A percentile compares a stretch with the other conserved stretches of the same genome.
phyloP scores from a whole-genome alignment of 1,140 invertebrate species.

The Zelostemma sp. region DNA sequence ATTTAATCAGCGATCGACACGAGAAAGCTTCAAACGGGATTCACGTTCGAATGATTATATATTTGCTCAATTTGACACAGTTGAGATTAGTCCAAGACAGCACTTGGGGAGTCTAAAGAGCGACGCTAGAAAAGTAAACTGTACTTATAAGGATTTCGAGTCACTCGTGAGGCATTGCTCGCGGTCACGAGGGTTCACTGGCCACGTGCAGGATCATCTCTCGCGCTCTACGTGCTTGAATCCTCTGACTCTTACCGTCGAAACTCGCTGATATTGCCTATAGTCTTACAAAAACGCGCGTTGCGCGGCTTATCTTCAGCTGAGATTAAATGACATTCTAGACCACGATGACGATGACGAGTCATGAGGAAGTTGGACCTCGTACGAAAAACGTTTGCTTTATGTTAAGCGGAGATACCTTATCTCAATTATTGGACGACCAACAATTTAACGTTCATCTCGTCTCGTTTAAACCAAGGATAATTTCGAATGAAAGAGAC shows the following conservation, averaged over 20 bases:
- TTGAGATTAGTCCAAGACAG: slow-evolving; percentile 2
- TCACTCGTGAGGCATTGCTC: slow-evolving; percentile 35
- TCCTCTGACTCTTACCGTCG: slow-evolving; percentile 25
- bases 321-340: slow-evolving; percentile 15
- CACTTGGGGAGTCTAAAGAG: slow-evolving; percentile 3
- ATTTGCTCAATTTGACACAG: slow-evolving; percentile 3
- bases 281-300: slow-evolving; percentile 5
- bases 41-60: not conserved
- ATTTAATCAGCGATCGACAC: slow-evolving; percentile 12
- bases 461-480: no score
- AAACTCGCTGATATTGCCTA: slow-evolving; percentile 19
- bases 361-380: slow-evolving; percentile 7
- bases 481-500: no score
- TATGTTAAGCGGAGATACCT: not conserved
- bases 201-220: slow-evolving; percentile 31
- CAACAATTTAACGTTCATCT: no score
- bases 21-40: slow-evolving; percentile 6
- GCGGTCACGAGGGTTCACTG: slow-evolving; percentile 47
- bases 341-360: not conserved
- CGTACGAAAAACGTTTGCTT: not conserved
- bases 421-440: not conserved
- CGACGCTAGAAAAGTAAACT: slow-evolving; percentile 15
- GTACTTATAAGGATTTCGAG: slow-evolving; percentile 7
- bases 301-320: slow-evolving; percentile 15
- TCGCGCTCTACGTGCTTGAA: slow-evolving; percentile 30